Evolutionary conservation across 2,797 vertebrate species (phyloP).

Genomic region (Podarcis lilfordi): DNA sequence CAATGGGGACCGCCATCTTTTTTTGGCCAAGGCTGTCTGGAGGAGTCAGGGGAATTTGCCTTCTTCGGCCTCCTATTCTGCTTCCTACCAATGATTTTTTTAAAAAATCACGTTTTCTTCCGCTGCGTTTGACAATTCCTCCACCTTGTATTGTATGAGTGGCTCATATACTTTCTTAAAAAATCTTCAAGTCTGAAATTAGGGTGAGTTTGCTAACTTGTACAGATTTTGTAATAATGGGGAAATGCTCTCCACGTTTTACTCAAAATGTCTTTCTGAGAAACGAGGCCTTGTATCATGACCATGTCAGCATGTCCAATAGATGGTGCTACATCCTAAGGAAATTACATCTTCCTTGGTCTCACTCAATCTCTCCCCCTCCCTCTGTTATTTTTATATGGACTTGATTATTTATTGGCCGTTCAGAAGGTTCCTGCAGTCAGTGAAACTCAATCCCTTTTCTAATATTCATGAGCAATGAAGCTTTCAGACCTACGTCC

Average conservation of each 20-base stretch:
- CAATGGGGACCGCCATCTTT: no score
- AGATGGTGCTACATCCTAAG: constrained; percentile 74
- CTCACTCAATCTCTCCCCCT: not conserved
- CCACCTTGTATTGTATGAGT: not conserved
- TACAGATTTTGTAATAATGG: not conserved
- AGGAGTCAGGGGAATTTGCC: not conserved
- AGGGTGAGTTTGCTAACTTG: not conserved
- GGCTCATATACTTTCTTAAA: not conserved
- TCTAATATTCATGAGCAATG: not conserved
- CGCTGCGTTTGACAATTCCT: not conserved
- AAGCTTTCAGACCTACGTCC: not conserved
- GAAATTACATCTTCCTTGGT: constrained; percentile 39
- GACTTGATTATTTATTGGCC: constrained; percentile 23
- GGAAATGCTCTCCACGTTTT: not conserved
- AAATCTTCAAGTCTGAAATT: no score
- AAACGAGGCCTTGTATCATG: not conserved
- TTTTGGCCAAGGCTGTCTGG: not conserved
- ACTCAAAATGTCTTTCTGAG: not conserved
- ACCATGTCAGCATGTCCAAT: constrained; percentile 57
- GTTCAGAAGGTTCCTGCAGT: not conserved
- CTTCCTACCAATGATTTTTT: no score
- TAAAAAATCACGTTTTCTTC: not conserved
- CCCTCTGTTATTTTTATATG: not conserved
- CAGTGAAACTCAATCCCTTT: not conserved
- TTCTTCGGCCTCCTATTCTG: not conserved